Base-by-base conservation (phyloP, 2,113 vertebrate species). In the Canis aureus region DNA sequence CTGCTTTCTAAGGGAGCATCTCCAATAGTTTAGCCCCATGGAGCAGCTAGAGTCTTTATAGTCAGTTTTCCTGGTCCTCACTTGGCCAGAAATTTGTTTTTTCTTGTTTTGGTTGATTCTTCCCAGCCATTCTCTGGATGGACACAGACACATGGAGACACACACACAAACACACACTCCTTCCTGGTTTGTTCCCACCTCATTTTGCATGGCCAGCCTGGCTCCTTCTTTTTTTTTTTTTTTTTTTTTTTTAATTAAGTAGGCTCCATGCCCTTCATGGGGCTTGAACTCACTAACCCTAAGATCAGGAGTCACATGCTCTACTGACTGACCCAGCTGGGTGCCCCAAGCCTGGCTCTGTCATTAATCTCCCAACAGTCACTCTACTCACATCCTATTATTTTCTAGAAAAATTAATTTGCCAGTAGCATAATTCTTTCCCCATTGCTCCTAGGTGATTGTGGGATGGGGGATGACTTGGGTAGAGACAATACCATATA, bases 91-190 rank as follows among this genome's bases (percentile, higher is more conserved):
- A 27, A n/a, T 82, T 27, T 29, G 1, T 66, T 62, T 73, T 15
- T 73, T 87, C 27, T 64, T 32, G 19, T 69, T 89, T 43, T 29
- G 15, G 20, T 55, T 49, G 53, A 23, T 66, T 32, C 67, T 94
- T 64, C 22, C 9, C 2, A 32, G 66, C 66, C 35, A 10, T 74
- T 71, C 3, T 51, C 13, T 80, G 55, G 43, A 32, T 12, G 22
- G 4, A 32, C 16, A 53, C 59, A 23, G 32, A 13, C 25, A 43
- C 8, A 0, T 17, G 16, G 12, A 51, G 10, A 6, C 20, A 15
- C 7, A 19, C 13, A 4, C 20, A 11, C 8, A 49, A 35, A 32
- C 51, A 0, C 27, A 11, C 8, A 0, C 8, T 35, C 17, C 1
- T 8, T 23, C 12, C 29, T 5, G 23, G 4, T 96, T 64, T 71